Evolutionary conservation across 2,888 invertebrate species (phyloP), one percentile per base, ranked within the genome.

Genomic region (Syrista parreyssii): DNA sequence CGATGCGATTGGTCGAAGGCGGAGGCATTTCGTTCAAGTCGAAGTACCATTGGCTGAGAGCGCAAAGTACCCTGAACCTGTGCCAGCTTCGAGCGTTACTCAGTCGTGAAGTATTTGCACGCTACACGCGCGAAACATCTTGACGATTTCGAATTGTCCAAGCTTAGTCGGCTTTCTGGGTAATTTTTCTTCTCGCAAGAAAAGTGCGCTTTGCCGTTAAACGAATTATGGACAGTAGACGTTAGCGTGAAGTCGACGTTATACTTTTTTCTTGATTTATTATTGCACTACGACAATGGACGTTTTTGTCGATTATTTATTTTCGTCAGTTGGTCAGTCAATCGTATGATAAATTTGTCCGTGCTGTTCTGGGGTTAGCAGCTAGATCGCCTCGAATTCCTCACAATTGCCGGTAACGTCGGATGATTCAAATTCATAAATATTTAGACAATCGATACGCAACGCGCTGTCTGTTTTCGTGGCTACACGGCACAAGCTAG

Each of bases 21-120:
- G 30, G 74, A 72, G 32, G n/a, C 69, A 75, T 75, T 75, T 75
- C 72, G 35, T 71, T 68, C 69, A 73, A 75, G 36, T 68, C 30
- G 34, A 31, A 9, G 11, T 55, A 23, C 68, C 72, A 78, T 75
- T 78, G 78, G 78, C 68, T 68, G 75, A 35, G 34, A 34, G 72
- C 35, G n/a, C 68, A 32, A 72, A 72, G 75, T 78, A 68, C 78
- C 75, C 72, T 78, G 78, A 78, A 78, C 78, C 74, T 73, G 11
- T 72, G 75, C 78, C 71, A 77, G 75, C 31, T 33, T 71, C 71
- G 71, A 33, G 71, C 32, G 71, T 71, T 71, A 71, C 71, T 71
- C 32, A 33, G 71, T 71, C 71, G 71, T 23, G 71, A 71, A 71
- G 15, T 32, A 71, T 71, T 71, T n/a, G 32, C 71, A 33, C 71